Base-by-base conservation (phyloP, 2,888 invertebrate species). In the Epistrophella euchroma region DNA sequence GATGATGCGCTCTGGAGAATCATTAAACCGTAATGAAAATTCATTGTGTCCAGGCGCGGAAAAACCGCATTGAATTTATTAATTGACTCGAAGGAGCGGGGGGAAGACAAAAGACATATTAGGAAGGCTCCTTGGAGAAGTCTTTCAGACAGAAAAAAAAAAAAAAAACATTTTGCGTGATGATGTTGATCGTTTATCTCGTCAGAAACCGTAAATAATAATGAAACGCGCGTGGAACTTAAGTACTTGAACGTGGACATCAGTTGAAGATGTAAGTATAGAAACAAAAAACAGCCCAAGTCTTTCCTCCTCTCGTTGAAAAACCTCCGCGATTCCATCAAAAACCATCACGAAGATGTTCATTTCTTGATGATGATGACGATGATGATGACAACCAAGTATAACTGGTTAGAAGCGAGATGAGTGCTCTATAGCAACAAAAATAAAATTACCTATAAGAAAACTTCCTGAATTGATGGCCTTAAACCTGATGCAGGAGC, bases 1-100 rank as follows among this genome's bases (percentile, higher is more conserved):
- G 85, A 80, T 80, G 82, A 82, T 60, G 76, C 58, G 66, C 37
- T 52, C 76, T 52, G 68, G 45, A 60, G 80, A 80, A 80, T 73
- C 81, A 77, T 81, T 81, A 74, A 86, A 73, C 64, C 81, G 58
- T 81, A 86, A 86, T 86, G 81, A 86, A 86, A 86, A 86, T 86
- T 86, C 86, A 86, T 85, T 86, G 77, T 73, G 68, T 37, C 68
- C 68, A 50, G 68, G 77, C 81, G 28, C 64, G 81, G 81, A 81
- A 86, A 81, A 80, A 73, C 66, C 28, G 43, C 76, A 86, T 73
- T 81, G 73, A 81, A 86, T 81, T 86, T 86, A 86, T 86, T 86
- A 86, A 86, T 86, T 86, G 80, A 77, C 77, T 86, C 19, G 43
- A 40, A n/a, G 56, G 17, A 19, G 56, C 9, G 56, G 60, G 32